phyloP scores from a whole-genome alignment of 1,140 invertebrate genomes.

The Bombus confusus region DNA sequence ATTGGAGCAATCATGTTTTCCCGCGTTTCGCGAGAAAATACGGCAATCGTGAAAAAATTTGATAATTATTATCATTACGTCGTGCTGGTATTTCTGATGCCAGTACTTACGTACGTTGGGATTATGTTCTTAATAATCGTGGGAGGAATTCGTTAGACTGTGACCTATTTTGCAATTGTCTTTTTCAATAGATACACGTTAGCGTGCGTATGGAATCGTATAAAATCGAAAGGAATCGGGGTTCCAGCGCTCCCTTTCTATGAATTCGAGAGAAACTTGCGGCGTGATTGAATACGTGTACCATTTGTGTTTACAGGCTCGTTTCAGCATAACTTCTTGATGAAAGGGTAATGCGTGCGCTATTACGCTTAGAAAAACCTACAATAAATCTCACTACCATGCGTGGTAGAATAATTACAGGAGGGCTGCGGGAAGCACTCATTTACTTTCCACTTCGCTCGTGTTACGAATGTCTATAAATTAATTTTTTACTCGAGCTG shows the following conservation, averaged over 20 bases:
- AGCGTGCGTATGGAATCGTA: background rate
- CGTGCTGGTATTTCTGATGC: background rate
- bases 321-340: conserved; percentile 26
- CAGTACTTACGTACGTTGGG: background rate
- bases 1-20: conserved; percentile 22
- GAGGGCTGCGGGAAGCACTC: conserved; percentile 7
- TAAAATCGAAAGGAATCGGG: background rate
- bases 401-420: conserved; percentile 36
- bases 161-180: background rate
- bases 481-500: conserved; percentile 3
- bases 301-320: conserved; percentile 39
- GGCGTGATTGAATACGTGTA: conserved; percentile 35
- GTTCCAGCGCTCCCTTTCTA: conserved; percentile 15
- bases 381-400: conserved; percentile 40
- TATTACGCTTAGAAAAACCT: conserved; percentile 36
- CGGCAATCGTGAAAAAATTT: too few relatives aligned
- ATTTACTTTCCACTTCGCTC: conserved; percentile 37
- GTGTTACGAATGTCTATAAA: conserved; percentile 12
- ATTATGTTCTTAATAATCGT: background rate
- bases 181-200: background rate
- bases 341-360: conserved; percentile 41
- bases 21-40: background rate
- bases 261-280: conserved; percentile 21
- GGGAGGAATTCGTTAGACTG: background rate
- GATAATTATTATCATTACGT: conserved; percentile 14